phyloP scores from a whole-genome alignment of 2,888 invertebrate species.

The Leucophenga maculata region DNA sequence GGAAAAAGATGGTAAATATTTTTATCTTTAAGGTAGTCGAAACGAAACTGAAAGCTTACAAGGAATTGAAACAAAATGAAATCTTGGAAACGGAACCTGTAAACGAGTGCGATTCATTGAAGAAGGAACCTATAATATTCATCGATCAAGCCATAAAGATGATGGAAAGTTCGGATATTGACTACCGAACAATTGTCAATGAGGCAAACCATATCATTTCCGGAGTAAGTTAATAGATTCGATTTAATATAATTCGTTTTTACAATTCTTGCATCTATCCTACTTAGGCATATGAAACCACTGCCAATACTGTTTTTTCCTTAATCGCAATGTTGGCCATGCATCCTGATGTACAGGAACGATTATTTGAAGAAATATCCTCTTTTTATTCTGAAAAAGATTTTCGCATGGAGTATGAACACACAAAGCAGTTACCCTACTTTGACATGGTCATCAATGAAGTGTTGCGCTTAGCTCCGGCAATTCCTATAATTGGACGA shows the following conservation, averaged over 20 bases:
- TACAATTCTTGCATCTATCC: not conserved
- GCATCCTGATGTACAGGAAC: constrained; percentile 13
- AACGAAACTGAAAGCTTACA: not conserved
- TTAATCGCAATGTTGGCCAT: constrained; percentile 12
- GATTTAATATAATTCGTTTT: no score
- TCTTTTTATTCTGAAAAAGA: constrained; percentile 16
- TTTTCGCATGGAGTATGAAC: not conserved
- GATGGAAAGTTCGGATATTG: no score
- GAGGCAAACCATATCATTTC: not conserved
- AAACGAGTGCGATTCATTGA: not conserved
- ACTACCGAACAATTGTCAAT: not conserved
- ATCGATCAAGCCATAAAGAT: constrained; percentile 10
- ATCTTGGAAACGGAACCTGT: not conserved
- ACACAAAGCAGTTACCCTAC: constrained; percentile 44
- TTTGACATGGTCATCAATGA: constrained; percentile 55
- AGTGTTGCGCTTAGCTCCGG: constrained; percentile 47
- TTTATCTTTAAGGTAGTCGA: not conserved
- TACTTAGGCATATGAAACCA: constrained; percentile 6
- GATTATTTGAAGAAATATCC: constrained; percentile 18
- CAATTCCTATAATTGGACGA: constrained; percentile 50
- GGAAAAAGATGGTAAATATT: not conserved
- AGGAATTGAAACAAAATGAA: not conserved
- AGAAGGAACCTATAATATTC: constrained; percentile 10
- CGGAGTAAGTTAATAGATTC: not conserved
- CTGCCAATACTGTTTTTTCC: not conserved